Evolutionary conservation across 2,113 vertebrate genomes (phyloP).

Genomic region (Zosterops lateralis): DNA sequence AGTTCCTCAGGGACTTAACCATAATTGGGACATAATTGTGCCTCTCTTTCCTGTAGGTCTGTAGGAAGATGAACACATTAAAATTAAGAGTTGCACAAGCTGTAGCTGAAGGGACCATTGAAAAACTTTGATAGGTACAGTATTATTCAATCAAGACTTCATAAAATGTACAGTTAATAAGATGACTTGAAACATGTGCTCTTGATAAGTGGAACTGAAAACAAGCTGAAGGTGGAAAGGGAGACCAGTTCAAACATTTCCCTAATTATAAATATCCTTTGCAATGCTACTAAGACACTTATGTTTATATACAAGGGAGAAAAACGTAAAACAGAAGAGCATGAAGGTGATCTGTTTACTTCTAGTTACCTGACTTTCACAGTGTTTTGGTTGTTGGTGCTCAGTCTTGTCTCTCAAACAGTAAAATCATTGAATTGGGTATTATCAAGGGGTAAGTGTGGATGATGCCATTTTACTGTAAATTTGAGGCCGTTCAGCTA

Average conservation of each 20-base stretch:
- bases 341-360: not conserved
- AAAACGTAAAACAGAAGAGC: not conserved
- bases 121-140: not conserved
- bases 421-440: not conserved
- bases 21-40: not conserved
- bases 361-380: not conserved
- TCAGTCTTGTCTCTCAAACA: not conserved
- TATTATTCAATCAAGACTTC: not conserved
- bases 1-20: not conserved
- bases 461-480: not conserved
- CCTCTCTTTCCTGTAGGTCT: not conserved
- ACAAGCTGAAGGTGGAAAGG: not conserved
- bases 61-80: not conserved
- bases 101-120: not conserved
- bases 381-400: not conserved
- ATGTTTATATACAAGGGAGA: not conserved
- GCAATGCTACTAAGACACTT: not conserved
- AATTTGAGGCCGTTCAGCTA: not conserved
- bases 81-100: not conserved
- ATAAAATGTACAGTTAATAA: not conserved
- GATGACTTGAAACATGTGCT: not conserved
- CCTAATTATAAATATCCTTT: not conserved
- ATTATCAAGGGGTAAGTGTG: not conserved
- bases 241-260: not conserved
- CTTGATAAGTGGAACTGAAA: not conserved